These are phyloP conservation scores for Ramphastos sulfuratus DNA, from an alignment of 2,113 vertebrate genomes.

Conservation along the genomic window DNA sequence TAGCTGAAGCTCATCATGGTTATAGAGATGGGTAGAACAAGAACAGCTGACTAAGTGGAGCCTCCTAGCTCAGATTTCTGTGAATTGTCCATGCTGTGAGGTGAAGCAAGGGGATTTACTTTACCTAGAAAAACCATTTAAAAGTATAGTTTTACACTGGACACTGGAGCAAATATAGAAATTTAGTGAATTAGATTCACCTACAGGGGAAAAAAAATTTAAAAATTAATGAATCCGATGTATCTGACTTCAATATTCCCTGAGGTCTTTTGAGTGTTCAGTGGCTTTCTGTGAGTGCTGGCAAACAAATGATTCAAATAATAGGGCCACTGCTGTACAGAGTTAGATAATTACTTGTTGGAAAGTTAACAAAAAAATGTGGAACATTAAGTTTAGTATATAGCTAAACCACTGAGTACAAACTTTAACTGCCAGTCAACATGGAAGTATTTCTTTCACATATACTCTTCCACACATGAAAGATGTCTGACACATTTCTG, in stretches of 20 bases:
- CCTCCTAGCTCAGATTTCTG: neutral
- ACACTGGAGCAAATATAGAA: rapidly evolving
- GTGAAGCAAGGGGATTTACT: neutral
- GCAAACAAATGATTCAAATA: neutral
- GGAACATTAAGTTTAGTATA: neutral
- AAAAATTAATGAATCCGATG: neutral
- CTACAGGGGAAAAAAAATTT: neutral
- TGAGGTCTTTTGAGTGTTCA: neutral
- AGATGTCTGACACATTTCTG: neutral
- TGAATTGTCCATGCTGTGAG: neutral
- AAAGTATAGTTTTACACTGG: neutral
- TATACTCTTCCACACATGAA: neutral
- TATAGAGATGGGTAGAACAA: neutral
- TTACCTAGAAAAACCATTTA: neutral
- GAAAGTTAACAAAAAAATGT: neutral
- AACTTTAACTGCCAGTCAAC: neutral
- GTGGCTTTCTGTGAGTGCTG: neutral
- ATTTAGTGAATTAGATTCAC: neutral
- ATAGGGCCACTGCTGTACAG: neutral
- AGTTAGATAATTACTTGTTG: neutral
- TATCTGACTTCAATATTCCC: neutral
- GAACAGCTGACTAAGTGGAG: neutral
- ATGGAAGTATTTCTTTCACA: neutral
- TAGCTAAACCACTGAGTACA: neutral
- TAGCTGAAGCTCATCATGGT: neutral